Base-by-base conservation (phyloP, 92 coral and sea anemone species). In the Ricordea florida region DNA sequence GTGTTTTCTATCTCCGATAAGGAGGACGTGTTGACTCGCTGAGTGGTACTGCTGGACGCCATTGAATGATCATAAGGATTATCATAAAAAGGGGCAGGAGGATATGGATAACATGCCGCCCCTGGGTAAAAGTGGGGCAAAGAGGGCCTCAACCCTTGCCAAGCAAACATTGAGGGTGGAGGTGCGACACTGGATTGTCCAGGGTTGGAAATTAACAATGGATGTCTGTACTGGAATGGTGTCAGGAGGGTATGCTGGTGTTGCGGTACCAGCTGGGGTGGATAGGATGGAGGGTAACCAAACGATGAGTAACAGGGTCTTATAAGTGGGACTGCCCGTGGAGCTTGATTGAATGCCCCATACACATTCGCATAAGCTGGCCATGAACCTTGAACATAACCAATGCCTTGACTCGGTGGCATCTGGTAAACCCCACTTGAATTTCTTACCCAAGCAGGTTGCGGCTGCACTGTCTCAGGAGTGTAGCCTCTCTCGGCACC, bases 201-300 rank as follows among this genome's bases (percentile, higher is more conserved):
- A 17, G 60, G 16, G 32, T 28, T 56, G 15, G 77, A 26, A 41
- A 70, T 37, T 65, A 70, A 11, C 38, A 55, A 14, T 38, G 52
- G 77, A 70, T 40, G 52, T 70, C 77, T 70, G 65, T 55, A 53
- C 55, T 70, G 77, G 3, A 25, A 53, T 11, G 77, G 77, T 2
- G 77, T 25, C 53, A 53, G 10, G 15, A 53, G 27, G 4, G 56
- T 53, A 10, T 70, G 65, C 4, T 38, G 65, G 22, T 41, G 42
- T 17, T 50, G 23, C 20, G 38, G 77, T 52, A 40, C 22, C 16
- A 40, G 6, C 16, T 51, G 64, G 13, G 62, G 64, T 17, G 63
- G 37, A 28, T 17, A 5, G 36, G 53, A 11, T 20, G 77, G 21
- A 56, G 65, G 65, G 31, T 53, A 70, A 40, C 36, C 41, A 56